Evolutionary conservation across 2,113 vertebrate genomes (phyloP), one percentile per base, ranked within the genome.

Genomic region (Vimba vimba): DNA sequence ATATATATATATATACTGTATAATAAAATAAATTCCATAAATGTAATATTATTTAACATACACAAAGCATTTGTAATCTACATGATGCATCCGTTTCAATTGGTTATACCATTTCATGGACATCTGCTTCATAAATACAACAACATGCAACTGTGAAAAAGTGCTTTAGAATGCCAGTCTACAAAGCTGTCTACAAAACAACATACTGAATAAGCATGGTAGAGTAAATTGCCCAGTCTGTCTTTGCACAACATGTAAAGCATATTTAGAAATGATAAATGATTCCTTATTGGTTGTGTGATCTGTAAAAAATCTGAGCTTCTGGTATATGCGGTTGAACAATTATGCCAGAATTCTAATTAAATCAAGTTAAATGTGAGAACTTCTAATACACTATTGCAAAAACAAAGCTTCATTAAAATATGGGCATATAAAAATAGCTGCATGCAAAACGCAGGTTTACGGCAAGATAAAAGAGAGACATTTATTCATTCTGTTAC

Each of bases 231-330:
- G 77, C 33, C 76, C 77, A 43, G 33, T 79, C 77, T 79, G 77
- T 79, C 55, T 79, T 79, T 79, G 57, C 23, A 62, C 77, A 79
- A 60, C 33, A 62, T 60, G 55, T n/a, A 43, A 60, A 79, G 2
- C 77, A 79, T 60, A 57, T 79, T 60, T 39, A 74, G 5, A 47
- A 47, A 74, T 79, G 55, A 79, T 79, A 60, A 62, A 79, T 79
- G 21, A 60, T 62, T 79, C 3, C 11, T 36, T 62, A 62, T 60
- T 79, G 33, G 55, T 79, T 60, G 23, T 79, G 33, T 79, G 21
- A 79, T 60, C 55, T 79, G 55, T 79, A 79, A 60, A 74, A 74
- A 43, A n/a, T 33, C 19, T 6, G 36, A 57, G 52, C 75, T 21
- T 78, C 4, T 57, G 75, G 75, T 23, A 74, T 6, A 74, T 25